A percentile compares a stretch with the other conserved stretches of the same genome.
These are phyloP conservation scores for Phalacrocorax pelagicus DNA, from an alignment of 2,113 vertebrate genomes.

Conservation along the genomic window DNA sequence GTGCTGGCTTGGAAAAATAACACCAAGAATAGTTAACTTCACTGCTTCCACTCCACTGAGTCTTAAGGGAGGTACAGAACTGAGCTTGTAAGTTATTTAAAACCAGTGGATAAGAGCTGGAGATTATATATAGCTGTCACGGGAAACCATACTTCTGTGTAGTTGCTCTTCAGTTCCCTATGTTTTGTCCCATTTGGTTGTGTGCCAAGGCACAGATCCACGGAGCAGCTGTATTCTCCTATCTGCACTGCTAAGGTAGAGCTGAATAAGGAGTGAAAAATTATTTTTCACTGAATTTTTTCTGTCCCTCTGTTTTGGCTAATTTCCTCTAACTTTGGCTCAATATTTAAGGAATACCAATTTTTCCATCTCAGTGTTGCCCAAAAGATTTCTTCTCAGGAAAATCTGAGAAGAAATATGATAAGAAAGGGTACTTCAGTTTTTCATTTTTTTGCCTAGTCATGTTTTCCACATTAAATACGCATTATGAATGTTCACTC, in stretches of 20 bases:
- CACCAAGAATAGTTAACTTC: neutral
- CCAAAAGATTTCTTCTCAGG: neutral
- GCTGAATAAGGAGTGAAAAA: neutral
- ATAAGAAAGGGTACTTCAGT: neutral
- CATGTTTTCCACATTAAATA: neutral
- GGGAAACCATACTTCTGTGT: neutral
- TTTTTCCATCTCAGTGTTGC: neutral
- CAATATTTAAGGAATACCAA: neutral
- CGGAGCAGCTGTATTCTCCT: neutral
- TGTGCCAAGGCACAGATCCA: neutral
- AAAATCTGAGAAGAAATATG: neutral
- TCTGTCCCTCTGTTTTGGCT: neutral
- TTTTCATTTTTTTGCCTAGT: neutral
- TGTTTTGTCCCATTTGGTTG: neutral
- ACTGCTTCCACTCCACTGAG: neutral
- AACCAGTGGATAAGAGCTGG: neutral
- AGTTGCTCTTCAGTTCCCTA: neutral
- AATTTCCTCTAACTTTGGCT: neutral
- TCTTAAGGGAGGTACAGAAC: neutral
- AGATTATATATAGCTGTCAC: neutral
- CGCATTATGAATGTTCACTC: neutral
- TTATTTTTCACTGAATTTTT: neutral
- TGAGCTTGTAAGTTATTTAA: conserved; percentile 7
- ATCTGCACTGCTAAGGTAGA: neutral
- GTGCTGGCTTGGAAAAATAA: neutral